Percentiles rank a stretch among this genome's conserved stretches.
Evolutionary conservation across 1,140 invertebrate species (phyloP).

Genomic region (Lethrus apterus): DNA sequence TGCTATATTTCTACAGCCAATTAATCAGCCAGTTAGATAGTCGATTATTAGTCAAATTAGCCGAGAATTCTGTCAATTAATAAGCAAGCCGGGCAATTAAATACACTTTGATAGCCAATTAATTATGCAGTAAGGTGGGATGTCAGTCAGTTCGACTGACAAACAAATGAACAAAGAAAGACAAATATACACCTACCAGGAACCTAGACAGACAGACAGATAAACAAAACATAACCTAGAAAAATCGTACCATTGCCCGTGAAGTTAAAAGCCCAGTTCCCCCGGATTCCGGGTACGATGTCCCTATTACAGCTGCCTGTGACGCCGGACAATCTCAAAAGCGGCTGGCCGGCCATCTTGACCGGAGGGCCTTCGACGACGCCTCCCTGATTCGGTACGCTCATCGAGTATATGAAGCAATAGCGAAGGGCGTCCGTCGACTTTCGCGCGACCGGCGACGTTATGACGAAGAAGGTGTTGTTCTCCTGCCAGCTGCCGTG

Average conservation of each 20-base stretch:
- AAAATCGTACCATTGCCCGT: constrained; percentile 49
- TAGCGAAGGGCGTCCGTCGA: constrained; percentile 41
- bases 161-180: no score
- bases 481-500: constrained; percentile 62
- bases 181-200: background rate
- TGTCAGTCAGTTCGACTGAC: constrained; percentile 1
- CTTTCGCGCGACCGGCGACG: constrained; percentile 42
- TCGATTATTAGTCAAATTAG: no score
- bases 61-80: no score
- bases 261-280: constrained; percentile 49
- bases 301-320: constrained; percentile 43
- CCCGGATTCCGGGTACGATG: constrained; percentile 41
- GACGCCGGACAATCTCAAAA: constrained; percentile 41
- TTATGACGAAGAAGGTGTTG: constrained; percentile 56
- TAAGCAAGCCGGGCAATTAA: no score
- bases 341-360: constrained; percentile 31
- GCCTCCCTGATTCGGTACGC: constrained; percentile 25
- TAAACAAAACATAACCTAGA: constrained; percentile 11
- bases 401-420: constrained; percentile 46
- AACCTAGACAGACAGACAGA: background rate
- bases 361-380: no score
- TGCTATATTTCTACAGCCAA: no score
- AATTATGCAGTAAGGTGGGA: no score
- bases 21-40: no score
- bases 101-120: no score